Percentiles rank a stretch among this genome's conserved stretches.
These are phyloP conservation scores for Sylvia atricapilla DNA, from an alignment of 2,113 vertebrate genomes.

Conservation along the genomic window DNA sequence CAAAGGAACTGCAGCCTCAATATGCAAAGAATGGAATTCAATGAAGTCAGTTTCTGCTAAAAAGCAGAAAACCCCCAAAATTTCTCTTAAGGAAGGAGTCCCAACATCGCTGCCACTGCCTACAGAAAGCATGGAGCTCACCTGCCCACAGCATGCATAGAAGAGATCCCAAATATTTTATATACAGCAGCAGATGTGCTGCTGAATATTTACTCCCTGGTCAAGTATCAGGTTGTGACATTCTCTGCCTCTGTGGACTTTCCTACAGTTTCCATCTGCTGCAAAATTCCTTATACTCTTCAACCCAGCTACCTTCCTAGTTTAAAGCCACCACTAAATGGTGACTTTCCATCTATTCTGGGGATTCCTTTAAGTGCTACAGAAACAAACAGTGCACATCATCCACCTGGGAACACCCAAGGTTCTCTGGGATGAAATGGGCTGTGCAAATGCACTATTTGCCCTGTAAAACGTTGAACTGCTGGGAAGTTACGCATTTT, in stretches of 20 bases:
- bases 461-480: not conserved
- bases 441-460: not conserved
- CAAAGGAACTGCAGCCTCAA: not conserved
- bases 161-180: not conserved
- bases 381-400: not conserved
- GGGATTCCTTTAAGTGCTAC: not conserved
- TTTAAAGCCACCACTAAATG: fast-evolving
- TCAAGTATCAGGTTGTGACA: not conserved
- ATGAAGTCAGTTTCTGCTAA: not conserved
- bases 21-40: not conserved
- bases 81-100: not conserved
- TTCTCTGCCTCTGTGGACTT: not conserved
- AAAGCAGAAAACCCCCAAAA: not conserved
- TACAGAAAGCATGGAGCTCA: not conserved
- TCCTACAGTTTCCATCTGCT: not conserved
- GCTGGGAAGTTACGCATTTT: not conserved
- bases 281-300: not conserved
- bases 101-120: not conserved
- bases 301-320: not conserved
- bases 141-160: fast-evolving
- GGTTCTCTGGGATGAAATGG: not conserved
- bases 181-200: not conserved
- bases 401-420: not conserved
- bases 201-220: not conserved
- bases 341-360: not conserved